Base-by-base conservation (phyloP, 2,888 invertebrate species). In the Punctoribates punctum region DNA sequence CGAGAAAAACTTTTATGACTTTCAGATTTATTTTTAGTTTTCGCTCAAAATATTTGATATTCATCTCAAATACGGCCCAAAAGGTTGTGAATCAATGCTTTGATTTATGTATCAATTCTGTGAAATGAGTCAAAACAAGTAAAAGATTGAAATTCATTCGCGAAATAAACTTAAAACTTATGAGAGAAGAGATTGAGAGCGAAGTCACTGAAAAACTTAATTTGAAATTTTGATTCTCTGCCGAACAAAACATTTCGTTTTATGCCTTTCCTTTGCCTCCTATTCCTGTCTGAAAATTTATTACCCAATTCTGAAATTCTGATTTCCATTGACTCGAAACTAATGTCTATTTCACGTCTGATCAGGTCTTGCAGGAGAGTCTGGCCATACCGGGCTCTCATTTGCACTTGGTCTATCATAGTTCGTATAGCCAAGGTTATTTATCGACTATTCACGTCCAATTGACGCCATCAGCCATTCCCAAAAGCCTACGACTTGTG, bases 321-420 rank as follows among this genome's bases (percentile, higher is more conserved):
- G 54, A 54, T 54, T 54, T 54, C 13, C 23, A 20, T 20, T 54
- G 54, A 54, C n/a, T 54, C 23, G n/a, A 20, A 23, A 20, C 23
- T 25, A 20, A 27, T 27, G 15, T 15, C 15, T 15, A 60, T 34
- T 34, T 29, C 38, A 70, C 23, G 42, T 8, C 17, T 34, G 60
- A 78, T 48, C 82, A 89, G 88, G 96, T 96, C 0, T 90, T 97
- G 11, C 96, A 96, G 86, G 96, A 97, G 85, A 94, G 94, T 80
- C 87, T 97, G 13, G 91, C 91, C 82, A 93, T 98, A 78, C 95
- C 96, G 0, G 96, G 95, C 34, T 96, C 96, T 0, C 93, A 94
- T 1, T 86, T 97, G n/a, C 93, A 96, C 84, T 87, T 99, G 54
- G 94, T 98, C 0, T 98, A 99, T 85, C 96, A 96, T 85, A 96